Conservation (phyloP, 1,140 invertebrate genomes). For the Drosophila sulfurigaster region DNA sequence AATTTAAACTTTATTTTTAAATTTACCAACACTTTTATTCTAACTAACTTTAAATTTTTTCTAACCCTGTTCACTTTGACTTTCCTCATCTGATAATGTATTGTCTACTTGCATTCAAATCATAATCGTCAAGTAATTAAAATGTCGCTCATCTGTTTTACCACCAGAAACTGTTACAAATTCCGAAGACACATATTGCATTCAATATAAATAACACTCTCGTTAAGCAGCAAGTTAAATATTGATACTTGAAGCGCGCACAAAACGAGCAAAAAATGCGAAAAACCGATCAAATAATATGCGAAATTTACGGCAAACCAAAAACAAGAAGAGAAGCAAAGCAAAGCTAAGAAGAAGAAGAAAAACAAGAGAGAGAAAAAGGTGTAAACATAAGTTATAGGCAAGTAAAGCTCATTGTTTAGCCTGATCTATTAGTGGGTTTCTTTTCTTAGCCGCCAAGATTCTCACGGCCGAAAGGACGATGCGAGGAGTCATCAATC, state of each 20-base stretch:
- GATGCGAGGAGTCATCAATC: slow-evolving; percentile 46
- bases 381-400: slow-evolving; percentile 8
- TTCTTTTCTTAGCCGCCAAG: background rate
- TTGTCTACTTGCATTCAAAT: too few species aligned
- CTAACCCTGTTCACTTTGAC: too few species aligned
- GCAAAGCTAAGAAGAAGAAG: background rate
- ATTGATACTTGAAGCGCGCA: slow-evolving; percentile 2
- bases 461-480: slow-evolving; percentile 28
- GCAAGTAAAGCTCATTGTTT: slow-evolving; percentile 24
- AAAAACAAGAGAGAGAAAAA: too few species aligned
- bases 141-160: too few species aligned
- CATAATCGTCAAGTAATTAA: too few species aligned
- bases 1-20: too few species aligned
- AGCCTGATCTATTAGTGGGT: slow-evolving; percentile 29
- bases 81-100: too few species aligned
- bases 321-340: background rate
- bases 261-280: background rate
- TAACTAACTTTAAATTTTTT: too few species aligned
- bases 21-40: too few species aligned
- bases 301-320: background rate
- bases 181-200: too few species aligned
- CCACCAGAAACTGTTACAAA: too few species aligned
- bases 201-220: too few species aligned
- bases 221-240: background rate
- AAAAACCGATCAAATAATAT: slow-evolving; percentile 6